These are phyloP conservation scores for Bursaphelenchus okinawaensis DNA, from an alignment of 2,888 invertebrate species.

Conservation along the genomic window DNA sequence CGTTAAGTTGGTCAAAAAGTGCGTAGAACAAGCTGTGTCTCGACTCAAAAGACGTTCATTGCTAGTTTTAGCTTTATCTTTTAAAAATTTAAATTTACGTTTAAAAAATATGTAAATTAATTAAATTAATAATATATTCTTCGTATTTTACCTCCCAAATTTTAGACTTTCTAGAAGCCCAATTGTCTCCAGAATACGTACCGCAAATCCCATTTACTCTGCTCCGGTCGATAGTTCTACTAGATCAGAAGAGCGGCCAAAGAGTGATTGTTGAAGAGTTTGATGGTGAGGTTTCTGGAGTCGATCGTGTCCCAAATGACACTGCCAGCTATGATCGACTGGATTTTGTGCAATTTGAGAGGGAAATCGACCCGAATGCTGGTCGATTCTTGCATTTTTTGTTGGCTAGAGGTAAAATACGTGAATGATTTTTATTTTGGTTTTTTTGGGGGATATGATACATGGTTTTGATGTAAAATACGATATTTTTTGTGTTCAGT, in stretches of 20 bases:
- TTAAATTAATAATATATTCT: neutral
- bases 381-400: slow-evolving; percentile 8
- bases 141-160: neutral
- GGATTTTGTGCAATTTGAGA: slow-evolving; percentile 3
- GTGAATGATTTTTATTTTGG: neutral
- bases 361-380: neutral
- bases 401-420: neutral
- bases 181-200: slow-evolving; percentile 11
- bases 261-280: slow-evolving; percentile 1
- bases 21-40: too few species aligned
- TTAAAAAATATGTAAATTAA: too few species aligned
- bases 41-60: too few species aligned
- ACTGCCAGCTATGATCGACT: neutral
- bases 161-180: slow-evolving; percentile 20
- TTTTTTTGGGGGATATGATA: neutral
- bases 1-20: too few species aligned
- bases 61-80: neutral
- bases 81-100: neutral
- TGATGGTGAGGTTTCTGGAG: slow-evolving; percentile 14
- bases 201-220: slow-evolving; percentile 17
- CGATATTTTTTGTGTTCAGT: too few species aligned
- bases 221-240: slow-evolving; percentile 2
- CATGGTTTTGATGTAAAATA: neutral
- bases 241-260: neutral
- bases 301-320: neutral